A percentile compares a stretch with the other conserved stretches of the same genome.
These are phyloP conservation scores for Aphidoletes aphidimyza DNA, from an alignment of 2,888 invertebrate genomes.

Conservation along the genomic window DNA sequence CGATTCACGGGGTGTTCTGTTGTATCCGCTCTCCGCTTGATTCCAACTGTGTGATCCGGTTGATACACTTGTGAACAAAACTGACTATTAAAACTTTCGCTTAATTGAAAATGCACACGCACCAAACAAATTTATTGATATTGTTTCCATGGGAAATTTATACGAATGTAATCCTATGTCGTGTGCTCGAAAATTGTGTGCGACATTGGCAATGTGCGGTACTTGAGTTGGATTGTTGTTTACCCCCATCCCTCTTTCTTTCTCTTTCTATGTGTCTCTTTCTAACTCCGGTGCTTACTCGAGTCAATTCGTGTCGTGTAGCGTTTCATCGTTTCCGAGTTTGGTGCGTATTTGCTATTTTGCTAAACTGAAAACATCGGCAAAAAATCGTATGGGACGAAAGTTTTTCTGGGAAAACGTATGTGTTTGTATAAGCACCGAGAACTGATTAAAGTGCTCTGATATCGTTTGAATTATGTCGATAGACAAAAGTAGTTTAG, in stretches of 20 bases:
- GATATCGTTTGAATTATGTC: conserved; percentile 54
- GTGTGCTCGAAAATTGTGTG: conserved; percentile 19
- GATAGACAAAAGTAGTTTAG: conserved; percentile 47
- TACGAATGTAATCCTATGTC: conserved; percentile 45
- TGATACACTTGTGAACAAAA: conserved; percentile 36
- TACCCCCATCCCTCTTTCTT: neutral
- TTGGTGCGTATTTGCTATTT: conserved; percentile 39
- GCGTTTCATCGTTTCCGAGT: conserved; percentile 43
- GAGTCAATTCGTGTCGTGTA: conserved; percentile 30
- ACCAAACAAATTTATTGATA: conserved; percentile 54
- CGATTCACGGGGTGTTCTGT: neutral
- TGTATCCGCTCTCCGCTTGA: no score
- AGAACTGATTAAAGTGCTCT: conserved; percentile 53
- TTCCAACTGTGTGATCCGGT: neutral
- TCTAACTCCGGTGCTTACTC: neutral
- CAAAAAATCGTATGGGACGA: conserved; percentile 47
- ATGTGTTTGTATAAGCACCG: conserved; percentile 39
- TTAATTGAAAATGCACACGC: conserved; percentile 55
- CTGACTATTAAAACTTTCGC: conserved; percentile 45
- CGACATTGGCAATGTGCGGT: conserved; percentile 14
- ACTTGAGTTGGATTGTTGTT: conserved; percentile 12
- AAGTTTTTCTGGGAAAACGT: conserved; percentile 23
- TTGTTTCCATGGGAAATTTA: conserved; percentile 54
- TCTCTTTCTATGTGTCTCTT: neutral
- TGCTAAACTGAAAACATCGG: conserved; percentile 49